Base-by-base conservation (phyloP, 2,888 invertebrate genomes). In the Phortica magna region DNA sequence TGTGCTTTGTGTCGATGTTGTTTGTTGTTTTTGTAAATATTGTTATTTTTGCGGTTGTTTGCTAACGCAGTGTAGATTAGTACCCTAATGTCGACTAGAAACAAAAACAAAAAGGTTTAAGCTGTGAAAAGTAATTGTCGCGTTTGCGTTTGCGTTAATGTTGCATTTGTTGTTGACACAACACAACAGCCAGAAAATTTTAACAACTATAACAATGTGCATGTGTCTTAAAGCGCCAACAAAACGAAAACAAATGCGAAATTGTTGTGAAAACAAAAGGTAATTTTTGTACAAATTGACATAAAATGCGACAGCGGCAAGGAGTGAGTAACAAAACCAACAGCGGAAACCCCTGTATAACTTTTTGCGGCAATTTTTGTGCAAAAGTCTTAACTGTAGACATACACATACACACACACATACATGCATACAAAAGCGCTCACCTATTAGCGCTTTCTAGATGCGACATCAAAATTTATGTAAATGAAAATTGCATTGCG, bases 201-300 rank as follows among this genome's bases (percentile, higher is more conserved):
- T 19, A 65, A 65, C 65, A 41, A 59, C n/a, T 31, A 31, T 10
- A 64, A 10, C 41, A 22, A 5, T 48, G 48, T 31, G 31, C 31
- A 31, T 31, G 12, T 48, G n/a, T 17, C 61, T 22, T 22, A 31
- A 42, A 67, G 17, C 59, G 19, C 4, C 42, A 72, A 41, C 59
- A 59, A 59, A n/a, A 59, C 39, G 17, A 59, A 9, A 48, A 48
- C 48, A 9, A 22, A 19, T 19, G 17, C 17, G 17, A 10, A 61
- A 10, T 22, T 61, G 61, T 22, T 65, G 65, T 41, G 41, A 85
- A 85, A 87, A 88, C 80, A 78, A 83, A 87, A 84, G 87, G 85
- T 88, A 88, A 85, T 87, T 87, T 88, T 79, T 80, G 79, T 71
- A 84, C 82, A 87, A 88, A 86, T 88, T 88, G 88, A 88, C 85